Evolutionary conservation across 30 jellyfish, hydroid and myxozoan species (phyloP).

Genomic region (Pelagia noctiluca): DNA sequence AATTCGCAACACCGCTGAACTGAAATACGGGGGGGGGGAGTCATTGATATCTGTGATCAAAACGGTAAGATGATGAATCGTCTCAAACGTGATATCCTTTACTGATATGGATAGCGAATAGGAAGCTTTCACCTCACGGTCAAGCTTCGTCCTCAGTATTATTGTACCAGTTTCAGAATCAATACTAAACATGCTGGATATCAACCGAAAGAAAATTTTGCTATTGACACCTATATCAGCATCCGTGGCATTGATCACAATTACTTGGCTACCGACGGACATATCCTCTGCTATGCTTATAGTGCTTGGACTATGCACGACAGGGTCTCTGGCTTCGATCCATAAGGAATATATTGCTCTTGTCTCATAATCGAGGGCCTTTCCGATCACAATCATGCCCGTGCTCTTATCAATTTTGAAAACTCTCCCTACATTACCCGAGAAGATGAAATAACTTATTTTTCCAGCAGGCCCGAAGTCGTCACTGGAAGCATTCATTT

Average conservation of each 20-base stretch:
- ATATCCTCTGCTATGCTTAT: constrained; percentile 41
- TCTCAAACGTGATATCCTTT: constrained; percentile 30
- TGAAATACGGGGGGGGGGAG: constrained; percentile 73
- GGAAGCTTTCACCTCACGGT: constrained; percentile 30
- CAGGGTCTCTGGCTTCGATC: constrained; percentile 90
- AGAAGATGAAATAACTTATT: constrained; percentile 35
- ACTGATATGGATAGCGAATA: constrained; percentile 38
- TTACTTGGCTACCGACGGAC: constrained; percentile 34
- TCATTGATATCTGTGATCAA: constrained; percentile 64
- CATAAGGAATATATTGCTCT: constrained; percentile 42
- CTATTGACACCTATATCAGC: constrained; percentile 78
- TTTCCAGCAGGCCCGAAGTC: constrained; percentile 72
- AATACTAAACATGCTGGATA: constrained; percentile 24
- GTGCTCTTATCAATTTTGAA: constrained; percentile 18
- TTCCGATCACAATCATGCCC: constrained; percentile 28
- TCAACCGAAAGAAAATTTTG: constrained; percentile 28
- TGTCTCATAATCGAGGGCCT: constrained; percentile 67
- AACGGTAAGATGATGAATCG: constrained; percentile 23
- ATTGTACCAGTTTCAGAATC: constrained; percentile 50
- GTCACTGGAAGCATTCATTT: constrained; percentile 68
- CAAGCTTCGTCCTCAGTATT: constrained; percentile 24
- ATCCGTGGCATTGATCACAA: constrained; percentile 73
- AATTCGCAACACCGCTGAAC: background rate
- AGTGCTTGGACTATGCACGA: constrained; percentile 58
- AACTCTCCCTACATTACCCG: constrained; percentile 39